Evolutionary conservation across 2,113 vertebrate species (phyloP).

Genomic region (Grus americana): DNA sequence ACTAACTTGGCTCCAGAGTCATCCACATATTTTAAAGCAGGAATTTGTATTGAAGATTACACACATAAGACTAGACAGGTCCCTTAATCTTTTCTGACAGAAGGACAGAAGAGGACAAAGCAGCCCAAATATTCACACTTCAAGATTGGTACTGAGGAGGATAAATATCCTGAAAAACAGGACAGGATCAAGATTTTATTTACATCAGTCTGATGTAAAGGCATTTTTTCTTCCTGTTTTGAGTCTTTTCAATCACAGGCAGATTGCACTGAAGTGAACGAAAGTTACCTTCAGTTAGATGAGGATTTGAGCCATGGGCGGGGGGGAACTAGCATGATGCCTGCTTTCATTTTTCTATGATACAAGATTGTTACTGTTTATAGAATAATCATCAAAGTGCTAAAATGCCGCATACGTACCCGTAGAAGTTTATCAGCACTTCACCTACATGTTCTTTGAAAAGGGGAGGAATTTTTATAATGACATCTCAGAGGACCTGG

Average conservation of each 20-base stretch:
- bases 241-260: neutral
- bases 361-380: neutral
- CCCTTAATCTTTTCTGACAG: neutral
- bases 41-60: neutral
- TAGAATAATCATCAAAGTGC: neutral
- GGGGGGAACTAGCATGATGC: neutral
- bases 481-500: neutral
- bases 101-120: neutral
- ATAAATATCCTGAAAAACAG: neutral
- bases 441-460: neutral
- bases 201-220: neutral
- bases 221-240: neutral
- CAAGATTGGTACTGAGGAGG: neutral
- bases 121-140: neutral
- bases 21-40: neutral
- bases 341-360: neutral
- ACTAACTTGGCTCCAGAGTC: neutral
- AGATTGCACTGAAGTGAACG: neutral
- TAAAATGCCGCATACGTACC: neutral
- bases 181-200: neutral
- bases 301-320: neutral
- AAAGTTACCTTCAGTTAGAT: neutral
- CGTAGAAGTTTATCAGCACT: neutral
- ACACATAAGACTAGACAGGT: neutral
- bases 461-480: neutral